Percentiles rank a stretch among this genome's conserved stretches.
Evolutionary conservation across 2,888 invertebrate genomes (phyloP).

Genomic region (Pheosia tremula): DNA sequence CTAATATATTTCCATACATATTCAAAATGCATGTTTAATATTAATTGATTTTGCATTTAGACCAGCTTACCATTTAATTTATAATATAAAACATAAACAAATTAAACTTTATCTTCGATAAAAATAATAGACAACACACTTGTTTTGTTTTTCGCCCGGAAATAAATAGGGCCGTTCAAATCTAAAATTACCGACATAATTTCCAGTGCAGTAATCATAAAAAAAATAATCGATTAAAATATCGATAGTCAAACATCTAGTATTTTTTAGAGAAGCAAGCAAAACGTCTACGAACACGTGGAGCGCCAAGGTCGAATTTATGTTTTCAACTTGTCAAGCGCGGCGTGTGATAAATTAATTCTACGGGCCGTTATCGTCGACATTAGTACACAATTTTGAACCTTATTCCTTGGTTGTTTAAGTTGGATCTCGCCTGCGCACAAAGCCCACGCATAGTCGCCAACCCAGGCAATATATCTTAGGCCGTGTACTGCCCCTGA

Average conservation of each 20-base stretch:
- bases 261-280: conserved; percentile 43
- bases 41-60: too few species aligned
- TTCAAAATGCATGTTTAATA: too few species aligned
- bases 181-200: conserved; percentile 5
- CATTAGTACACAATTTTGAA: conserved; percentile 33
- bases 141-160: not conserved
- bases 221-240: conserved; percentile 39
- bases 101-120: too few species aligned
- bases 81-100: too few species aligned
- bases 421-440: conserved; percentile 52
- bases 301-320: conserved; percentile 84
- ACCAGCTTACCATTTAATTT: too few species aligned
- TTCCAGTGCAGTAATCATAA: conserved; percentile 18
- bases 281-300: conserved; percentile 77
- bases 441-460: conserved; percentile 80
- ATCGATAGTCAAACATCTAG: conserved; percentile 32
- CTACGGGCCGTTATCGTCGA: conserved; percentile 80
- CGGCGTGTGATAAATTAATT: conserved; percentile 85
- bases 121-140: not conserved
- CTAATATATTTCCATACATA: too few species aligned
- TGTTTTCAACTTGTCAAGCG: conserved; percentile 85
- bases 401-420: conserved; percentile 40
- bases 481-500: conserved; percentile 84
- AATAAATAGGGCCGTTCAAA: not conserved
- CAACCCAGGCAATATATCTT: conserved; percentile 85